phyloP scores from a whole-genome alignment of 1,140 invertebrate genomes.

The Orchesella cincta region DNA sequence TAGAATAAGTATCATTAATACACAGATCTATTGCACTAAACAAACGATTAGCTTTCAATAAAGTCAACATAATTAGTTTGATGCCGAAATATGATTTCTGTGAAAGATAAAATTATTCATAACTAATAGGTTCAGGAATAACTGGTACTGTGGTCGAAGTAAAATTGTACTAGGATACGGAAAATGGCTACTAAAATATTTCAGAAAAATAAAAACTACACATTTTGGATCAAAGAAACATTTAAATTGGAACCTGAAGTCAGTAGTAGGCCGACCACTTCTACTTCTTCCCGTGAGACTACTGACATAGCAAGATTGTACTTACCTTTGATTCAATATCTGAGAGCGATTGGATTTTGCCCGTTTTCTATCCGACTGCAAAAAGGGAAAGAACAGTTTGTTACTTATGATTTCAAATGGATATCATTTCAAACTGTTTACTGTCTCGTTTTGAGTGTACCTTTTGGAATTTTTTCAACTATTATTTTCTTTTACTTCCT shows the following conservation, averaged over 20 bases:
- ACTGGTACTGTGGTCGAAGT: too few species aligned
- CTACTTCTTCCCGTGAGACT: not conserved
- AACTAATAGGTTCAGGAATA: too few species aligned
- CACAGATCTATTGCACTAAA: too few species aligned
- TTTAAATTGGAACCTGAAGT: not conserved
- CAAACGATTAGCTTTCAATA: too few species aligned
- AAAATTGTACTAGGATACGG: not conserved
- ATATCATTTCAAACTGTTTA: not conserved
- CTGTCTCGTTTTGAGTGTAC: not conserved
- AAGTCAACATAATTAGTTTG: too few species aligned
- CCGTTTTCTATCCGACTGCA: not conserved
- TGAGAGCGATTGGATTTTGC: not conserved
- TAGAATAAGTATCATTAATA: too few species aligned
- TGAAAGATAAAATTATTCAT: not conserved
- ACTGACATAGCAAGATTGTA: not conserved
- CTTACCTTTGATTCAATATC: not conserved
- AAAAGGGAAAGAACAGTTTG: not conserved
- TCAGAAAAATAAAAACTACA: not conserved
- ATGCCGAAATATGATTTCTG: not conserved
- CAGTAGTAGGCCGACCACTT: not conserved
- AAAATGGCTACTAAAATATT: not conserved
- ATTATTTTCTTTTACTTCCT: not conserved
- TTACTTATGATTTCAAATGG: conserved; percentile 5
- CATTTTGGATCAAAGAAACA: not conserved
- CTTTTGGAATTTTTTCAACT: not conserved